Conservation (phyloP, 1,140 invertebrate genomes). For the Linepithema humile region DNA sequence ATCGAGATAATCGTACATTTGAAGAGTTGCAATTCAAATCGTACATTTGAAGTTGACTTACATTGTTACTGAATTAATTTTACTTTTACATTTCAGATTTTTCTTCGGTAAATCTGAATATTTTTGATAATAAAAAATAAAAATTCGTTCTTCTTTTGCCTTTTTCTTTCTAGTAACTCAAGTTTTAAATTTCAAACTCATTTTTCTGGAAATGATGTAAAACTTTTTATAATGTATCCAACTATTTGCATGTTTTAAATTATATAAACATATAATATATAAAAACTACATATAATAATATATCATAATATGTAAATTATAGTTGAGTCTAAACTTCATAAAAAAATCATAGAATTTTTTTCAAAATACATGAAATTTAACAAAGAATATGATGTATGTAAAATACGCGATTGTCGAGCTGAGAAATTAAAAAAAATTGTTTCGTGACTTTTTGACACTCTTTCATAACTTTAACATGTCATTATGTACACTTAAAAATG, state of each 20-base stretch:
- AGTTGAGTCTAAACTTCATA: not conserved
- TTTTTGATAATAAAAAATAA: not conserved
- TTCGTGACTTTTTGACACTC: not conserved
- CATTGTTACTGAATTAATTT: not conserved
- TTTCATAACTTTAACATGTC: not conserved
- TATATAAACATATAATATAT: not conserved
- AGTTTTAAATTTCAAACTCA: not conserved
- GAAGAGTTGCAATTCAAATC: not conserved
- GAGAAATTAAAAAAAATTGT: not conserved
- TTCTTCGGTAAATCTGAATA: not conserved
- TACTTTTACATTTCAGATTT: not conserved
- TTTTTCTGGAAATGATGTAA: not conserved
- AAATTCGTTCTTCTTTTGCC: not conserved
- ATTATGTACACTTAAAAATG: not conserved
- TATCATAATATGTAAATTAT: not conserved
- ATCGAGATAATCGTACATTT: not conserved
- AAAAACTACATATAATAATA: not conserved
- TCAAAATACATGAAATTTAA: not conserved
- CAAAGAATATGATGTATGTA: too few species aligned
- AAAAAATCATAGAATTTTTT: not conserved
- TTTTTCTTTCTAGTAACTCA: not conserved
- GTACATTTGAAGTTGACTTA: not conserved
- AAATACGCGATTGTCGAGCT: too few species aligned
- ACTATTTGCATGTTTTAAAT: not conserved
- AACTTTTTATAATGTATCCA: not conserved